phyloP scores from a whole-genome alignment of 2,797 vertebrate genomes.

The Coreius guichenoti region DNA sequence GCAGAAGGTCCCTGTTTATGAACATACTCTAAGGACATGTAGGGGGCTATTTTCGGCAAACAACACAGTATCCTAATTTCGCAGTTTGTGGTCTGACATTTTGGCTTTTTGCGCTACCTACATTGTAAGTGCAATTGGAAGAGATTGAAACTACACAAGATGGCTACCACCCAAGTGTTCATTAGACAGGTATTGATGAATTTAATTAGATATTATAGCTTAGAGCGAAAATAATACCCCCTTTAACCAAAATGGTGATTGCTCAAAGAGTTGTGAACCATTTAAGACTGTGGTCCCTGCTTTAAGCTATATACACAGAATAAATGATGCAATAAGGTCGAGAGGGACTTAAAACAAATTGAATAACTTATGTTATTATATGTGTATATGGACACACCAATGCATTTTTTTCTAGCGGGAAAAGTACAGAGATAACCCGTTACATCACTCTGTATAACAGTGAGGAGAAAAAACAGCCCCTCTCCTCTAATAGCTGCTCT shows the following conservation, averaged over 20 bases:
- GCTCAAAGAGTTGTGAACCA: slow-evolving; percentile 56
- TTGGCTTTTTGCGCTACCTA: neutral
- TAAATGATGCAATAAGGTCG: slow-evolving; percentile 34
- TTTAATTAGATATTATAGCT: slow-evolving; percentile 6
- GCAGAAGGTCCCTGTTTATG: slow-evolving; percentile 15
- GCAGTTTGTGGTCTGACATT: neutral
- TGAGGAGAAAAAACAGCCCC: neutral
- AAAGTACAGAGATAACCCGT: slow-evolving; percentile 31
- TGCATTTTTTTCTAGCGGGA: slow-evolving; percentile 7
- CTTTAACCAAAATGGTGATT: slow-evolving; percentile 49
- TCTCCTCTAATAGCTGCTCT: slow-evolving; percentile 70
- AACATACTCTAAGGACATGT: neutral
- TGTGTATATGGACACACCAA: slow-evolving; percentile 3
- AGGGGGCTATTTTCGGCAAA: neutral
- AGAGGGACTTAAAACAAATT: slow-evolving; percentile 46
- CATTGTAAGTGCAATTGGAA: neutral
- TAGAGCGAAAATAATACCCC: slow-evolving; percentile 26
- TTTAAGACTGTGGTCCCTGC: slow-evolving; percentile 53
- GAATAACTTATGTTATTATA: neutral
- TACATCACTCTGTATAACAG: slow-evolving; percentile 10
- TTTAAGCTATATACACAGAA: slow-evolving; percentile 23
- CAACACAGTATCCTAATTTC: neutral
- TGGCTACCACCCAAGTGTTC: slow-evolving; percentile 51
- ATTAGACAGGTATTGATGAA: slow-evolving; percentile 25
- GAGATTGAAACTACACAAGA: slow-evolving; percentile 15